Percentiles rank a stretch among this genome's conserved stretches.
Evolutionary conservation across 2,888 invertebrate species (phyloP).

Genomic region (Orthonevra nobilis): DNA sequence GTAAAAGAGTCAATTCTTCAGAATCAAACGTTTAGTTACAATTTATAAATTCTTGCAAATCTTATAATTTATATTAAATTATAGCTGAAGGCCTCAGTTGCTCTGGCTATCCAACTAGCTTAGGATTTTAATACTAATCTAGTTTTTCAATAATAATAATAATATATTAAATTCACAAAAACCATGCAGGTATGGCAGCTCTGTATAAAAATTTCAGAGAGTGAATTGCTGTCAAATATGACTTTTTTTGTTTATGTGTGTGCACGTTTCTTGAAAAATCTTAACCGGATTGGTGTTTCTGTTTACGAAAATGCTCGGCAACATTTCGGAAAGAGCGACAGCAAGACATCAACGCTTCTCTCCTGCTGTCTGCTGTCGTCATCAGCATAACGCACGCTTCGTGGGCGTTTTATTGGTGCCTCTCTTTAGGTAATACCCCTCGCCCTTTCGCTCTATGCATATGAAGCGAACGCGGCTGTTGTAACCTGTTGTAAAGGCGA

Average conservation of each 20-base stretch:
- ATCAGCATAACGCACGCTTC: constrained; percentile 48
- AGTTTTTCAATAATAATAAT: no score
- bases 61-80: no score
- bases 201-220: background rate
- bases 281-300: constrained; percentile 17
- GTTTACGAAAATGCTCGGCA: constrained; percentile 33
- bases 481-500: constrained; percentile 49
- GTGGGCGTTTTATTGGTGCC: constrained; percentile 56
- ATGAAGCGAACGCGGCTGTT: constrained; percentile 3
- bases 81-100: no score
- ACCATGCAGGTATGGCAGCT: no score
- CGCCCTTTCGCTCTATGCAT: constrained; percentile 19
- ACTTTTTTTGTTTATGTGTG: background rate
- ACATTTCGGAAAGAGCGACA: constrained; percentile 47
- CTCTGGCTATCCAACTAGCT: no score
- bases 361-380: constrained; percentile 47
- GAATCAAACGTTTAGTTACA: no score
- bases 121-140: no score
- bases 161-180: no score
- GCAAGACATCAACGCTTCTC: background rate
- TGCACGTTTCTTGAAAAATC: constrained; percentile 1
- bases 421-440: constrained; percentile 26
- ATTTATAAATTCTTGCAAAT: no score
- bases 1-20: no score
- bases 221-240: background rate